A percentile compares a stretch with the other conserved stretches of the same genome.
phyloP scores from a whole-genome alignment of 2,113 vertebrate species.

The Benitochromis conjunctus region DNA sequence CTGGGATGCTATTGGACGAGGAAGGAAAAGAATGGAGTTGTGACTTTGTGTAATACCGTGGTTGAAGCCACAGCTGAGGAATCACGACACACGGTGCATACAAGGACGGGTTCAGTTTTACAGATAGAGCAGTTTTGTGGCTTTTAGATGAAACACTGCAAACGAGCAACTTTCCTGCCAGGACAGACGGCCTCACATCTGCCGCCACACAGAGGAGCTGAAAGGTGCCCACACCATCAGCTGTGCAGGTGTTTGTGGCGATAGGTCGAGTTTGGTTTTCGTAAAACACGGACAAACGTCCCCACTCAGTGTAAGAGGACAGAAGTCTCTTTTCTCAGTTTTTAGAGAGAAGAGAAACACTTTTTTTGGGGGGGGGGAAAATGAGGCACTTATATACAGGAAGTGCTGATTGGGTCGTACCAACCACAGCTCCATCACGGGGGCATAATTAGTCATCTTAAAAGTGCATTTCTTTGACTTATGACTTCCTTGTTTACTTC shows the following conservation, averaged over 20 bases:
- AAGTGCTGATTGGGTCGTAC: not conserved
- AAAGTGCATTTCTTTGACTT: not conserved
- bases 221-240: too few species aligned
- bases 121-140: too few species aligned
- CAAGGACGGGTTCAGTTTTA: not conserved
- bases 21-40: rapidly evolving
- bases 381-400: too few species aligned
- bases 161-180: too few species aligned
- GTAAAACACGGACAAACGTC: not conserved
- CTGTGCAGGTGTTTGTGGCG: too few species aligned
- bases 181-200: too few species aligned
- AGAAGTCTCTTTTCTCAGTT: not conserved
- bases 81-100: not conserved
- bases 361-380: not conserved
- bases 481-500: not conserved
- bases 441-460: not conserved
- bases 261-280: not conserved
- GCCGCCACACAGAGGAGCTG: too few species aligned
- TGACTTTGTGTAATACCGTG: not conserved
- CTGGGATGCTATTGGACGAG: rapidly evolving
- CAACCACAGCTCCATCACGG: not conserved
- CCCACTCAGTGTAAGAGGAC: not conserved
- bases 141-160: too few species aligned
- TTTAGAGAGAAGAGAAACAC: not conserved
- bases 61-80: not conserved